Percentiles rank a stretch among this genome's conserved stretches.
Evolutionary conservation across 2,113 vertebrate species (phyloP).

Genomic region (Casuarius casuarius): DNA sequence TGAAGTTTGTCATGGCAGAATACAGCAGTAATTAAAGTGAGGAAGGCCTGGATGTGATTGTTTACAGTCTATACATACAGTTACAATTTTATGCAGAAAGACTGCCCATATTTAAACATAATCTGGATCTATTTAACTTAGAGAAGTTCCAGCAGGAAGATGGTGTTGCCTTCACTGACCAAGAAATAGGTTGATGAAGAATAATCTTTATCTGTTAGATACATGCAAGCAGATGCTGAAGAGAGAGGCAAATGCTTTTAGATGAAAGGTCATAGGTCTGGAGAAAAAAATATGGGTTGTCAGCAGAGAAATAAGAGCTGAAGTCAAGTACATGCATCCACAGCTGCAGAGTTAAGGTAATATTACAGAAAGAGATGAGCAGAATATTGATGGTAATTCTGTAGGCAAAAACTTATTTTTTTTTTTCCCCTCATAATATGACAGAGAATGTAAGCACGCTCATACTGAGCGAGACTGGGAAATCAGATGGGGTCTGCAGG

Average conservation of each 20-base stretch:
- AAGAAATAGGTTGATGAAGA: not conserved
- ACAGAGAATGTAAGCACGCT: not conserved
- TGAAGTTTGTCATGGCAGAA: not conserved
- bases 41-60: not conserved
- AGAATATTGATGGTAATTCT: not conserved
- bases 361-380: not conserved
- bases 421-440: fast-evolving
- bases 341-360: not conserved
- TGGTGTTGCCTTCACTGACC: not conserved
- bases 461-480: not conserved
- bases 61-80: not conserved
- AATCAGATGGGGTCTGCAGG: not conserved
- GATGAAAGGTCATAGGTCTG: not conserved
- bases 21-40: not conserved
- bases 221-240: not conserved
- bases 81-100: not conserved
- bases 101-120: not conserved
- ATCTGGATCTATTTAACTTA: not conserved
- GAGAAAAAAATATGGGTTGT: not conserved
- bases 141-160: not conserved
- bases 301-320: not conserved
- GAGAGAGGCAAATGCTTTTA: conserved; percentile 6
- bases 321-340: not conserved
- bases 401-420: not conserved
- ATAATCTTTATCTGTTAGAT: not conserved